Evolutionary conservation across 2,797 vertebrate species (phyloP).

Genomic region (Chelonia mydas): DNA sequence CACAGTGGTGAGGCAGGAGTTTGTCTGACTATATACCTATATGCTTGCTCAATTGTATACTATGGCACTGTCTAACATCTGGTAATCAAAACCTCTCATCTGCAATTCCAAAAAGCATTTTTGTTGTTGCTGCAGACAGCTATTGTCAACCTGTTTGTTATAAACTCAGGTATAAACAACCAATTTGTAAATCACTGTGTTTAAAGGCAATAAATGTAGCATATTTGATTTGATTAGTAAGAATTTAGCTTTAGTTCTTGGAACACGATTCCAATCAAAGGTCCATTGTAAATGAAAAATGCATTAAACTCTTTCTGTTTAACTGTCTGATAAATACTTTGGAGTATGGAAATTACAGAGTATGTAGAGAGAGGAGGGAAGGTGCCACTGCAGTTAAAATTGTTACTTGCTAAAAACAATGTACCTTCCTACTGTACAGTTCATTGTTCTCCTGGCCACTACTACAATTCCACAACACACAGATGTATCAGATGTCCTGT

Average conservation of each 20-base stretch:
- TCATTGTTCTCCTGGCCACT: conserved; percentile 95
- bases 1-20: neutral
- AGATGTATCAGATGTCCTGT: conserved; percentile 92
- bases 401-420: conserved; percentile 6
- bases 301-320: neutral
- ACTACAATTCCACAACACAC: conserved; percentile 94
- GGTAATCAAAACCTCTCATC: neutral
- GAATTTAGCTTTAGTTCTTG: neutral
- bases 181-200: neutral
- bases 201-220: neutral
- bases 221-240: accelerated
- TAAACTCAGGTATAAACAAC: neutral
- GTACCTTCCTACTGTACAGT: conserved; percentile 79
- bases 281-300: neutral
- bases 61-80: neutral
- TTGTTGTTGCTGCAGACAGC: neutral
- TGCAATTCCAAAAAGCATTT: neutral
- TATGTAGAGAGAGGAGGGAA: neutral
- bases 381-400: neutral
- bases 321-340: neutral
- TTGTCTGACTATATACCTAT: neutral
- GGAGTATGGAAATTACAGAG: neutral
- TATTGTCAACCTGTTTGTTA: neutral
- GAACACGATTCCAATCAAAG: neutral
- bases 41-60: neutral